Evolutionary conservation across 2,888 invertebrate genomes (phyloP).

Genomic region (Drosophila flavopinicola): DNA sequence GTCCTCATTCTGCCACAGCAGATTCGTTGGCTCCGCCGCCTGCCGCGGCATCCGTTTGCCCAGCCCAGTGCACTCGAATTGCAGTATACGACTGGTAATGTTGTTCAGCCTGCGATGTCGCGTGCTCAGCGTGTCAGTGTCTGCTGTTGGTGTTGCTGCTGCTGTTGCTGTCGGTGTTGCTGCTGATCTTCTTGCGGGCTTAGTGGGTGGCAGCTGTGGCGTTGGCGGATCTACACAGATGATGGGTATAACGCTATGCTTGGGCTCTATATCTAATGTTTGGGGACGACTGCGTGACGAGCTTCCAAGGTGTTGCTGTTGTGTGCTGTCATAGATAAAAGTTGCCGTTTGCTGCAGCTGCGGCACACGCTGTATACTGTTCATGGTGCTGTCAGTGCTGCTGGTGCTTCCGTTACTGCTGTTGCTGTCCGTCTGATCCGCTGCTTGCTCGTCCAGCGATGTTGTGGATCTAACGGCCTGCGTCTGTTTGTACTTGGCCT

Average conservation of each 20-base stretch:
- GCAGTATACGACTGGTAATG: conserved; percentile 43
- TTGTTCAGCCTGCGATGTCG: conserved; percentile 40
- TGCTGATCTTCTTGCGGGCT: conserved; percentile 5
- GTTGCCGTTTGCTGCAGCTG: conserved; percentile 79
- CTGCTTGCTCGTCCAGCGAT: not conserved
- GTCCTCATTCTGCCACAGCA: conserved; percentile 39
- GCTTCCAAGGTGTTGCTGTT: conserved; percentile 2
- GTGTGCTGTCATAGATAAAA: conserved; percentile 80
- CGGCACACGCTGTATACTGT: conserved; percentile 40
- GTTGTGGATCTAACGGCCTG: conserved; percentile 13
- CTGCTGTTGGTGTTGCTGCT: not conserved
- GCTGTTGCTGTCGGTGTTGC: too few relatives aligned
- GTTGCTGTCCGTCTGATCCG: conserved; percentile 1
- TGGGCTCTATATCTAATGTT: conserved; percentile 29
- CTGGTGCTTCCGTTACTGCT: not conserved
- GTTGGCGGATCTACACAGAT: conserved; percentile 82
- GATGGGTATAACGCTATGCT: conserved; percentile 60
- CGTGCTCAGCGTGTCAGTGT: conserved; percentile 1
- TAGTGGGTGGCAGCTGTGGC: conserved; percentile 45
- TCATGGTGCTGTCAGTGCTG: conserved; percentile 22
- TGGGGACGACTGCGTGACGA: conserved; percentile 51
- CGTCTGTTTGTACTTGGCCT: conserved; percentile 54
- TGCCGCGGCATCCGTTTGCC: not conserved
- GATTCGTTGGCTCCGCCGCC: not conserved
- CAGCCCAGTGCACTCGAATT: conserved; percentile 41